Percentiles rank a stretch among this genome's conserved stretches.
These are phyloP conservation scores for Hylia prasina DNA, from an alignment of 2,113 vertebrate genomes.

Conservation along the genomic window DNA sequence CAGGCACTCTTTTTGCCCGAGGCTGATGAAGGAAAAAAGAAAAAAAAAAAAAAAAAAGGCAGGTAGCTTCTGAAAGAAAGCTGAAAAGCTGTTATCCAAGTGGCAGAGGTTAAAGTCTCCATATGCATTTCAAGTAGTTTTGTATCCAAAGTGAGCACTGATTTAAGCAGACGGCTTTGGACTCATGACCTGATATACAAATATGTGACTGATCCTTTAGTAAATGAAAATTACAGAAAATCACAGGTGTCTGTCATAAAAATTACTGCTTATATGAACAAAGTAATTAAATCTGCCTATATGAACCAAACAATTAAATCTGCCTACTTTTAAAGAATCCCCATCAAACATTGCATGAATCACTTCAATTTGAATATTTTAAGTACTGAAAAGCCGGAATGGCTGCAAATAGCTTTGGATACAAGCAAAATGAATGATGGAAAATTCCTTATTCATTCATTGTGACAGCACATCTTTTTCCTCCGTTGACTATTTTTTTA, in stretches of 20 bases:
- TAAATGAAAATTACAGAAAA: conserved; percentile 36
- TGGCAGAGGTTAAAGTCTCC: not conserved
- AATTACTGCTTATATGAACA: conserved; percentile 44
- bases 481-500: not conserved
- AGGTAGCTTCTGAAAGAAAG: conserved; percentile 21
- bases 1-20: not conserved
- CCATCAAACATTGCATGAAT: not conserved
- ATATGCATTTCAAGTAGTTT: not conserved
- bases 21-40: not conserved
- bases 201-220: not conserved
- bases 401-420: not conserved
- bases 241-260: conserved; percentile 20
- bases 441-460: not conserved
- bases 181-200: not conserved
- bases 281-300: conserved; percentile 26
- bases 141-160: not conserved
- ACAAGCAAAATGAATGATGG: not conserved
- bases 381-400: not conserved
- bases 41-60: not conserved
- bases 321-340: not conserved
- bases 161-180: not conserved
- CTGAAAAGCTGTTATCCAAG: conserved; percentile 1
- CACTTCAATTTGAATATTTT: conserved; percentile 1
- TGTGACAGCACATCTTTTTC: not conserved
- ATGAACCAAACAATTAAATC: not conserved